Base-by-base conservation (phyloP, 2,888 invertebrate genomes). In the Hypsopygia costalis region DNA sequence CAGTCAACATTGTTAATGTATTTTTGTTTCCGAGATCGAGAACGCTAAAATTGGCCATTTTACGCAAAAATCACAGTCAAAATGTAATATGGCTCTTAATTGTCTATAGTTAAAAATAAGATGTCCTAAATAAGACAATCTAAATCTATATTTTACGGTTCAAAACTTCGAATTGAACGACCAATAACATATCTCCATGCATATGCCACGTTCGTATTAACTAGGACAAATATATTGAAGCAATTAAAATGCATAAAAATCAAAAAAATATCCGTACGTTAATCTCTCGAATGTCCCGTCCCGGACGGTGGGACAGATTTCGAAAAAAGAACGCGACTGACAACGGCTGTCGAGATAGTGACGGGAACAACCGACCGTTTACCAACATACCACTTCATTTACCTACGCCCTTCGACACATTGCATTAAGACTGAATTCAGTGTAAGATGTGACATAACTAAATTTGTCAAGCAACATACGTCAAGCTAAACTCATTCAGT, bases 311-410 rank as follows among this genome's bases (percentile, higher is more conserved):
- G 28, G 36, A 36, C 41, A 44, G 37, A 44, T 43, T 50, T 50
- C 7, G 33, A 50, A 51, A 51, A 54, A 54, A 46, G 41, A 49
- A 49, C 16, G 16, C 40, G 37, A 34, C 30, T 55, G 50, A 55
- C 54, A 51, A 46, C 40, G 49, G 45, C 42, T 47, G 54, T 52
- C 54, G 36, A 50, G 54, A 54, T 52, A 49, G 47, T 49, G 47
- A 49, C 47, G 43, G 30, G 31, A 11, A 34, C 36, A 29, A 41
- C 43, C 35, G 22, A 48, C 40, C 44, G 33, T 28, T 9, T 3
- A 16, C 36, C 16, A 36, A 29, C 20, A 16, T 12, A 35, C 8
- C 7, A 10, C 16, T 28, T 5, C 8, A 5, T 0, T 27, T 9
- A 21, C 20, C 20, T 2, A 7, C 29, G 21, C 9, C 21, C 3